Evolutionary conservation across 2,113 vertebrate species (phyloP), one percentile per base, ranked within the genome.

Genomic region (Trogon surrucura): DNA sequence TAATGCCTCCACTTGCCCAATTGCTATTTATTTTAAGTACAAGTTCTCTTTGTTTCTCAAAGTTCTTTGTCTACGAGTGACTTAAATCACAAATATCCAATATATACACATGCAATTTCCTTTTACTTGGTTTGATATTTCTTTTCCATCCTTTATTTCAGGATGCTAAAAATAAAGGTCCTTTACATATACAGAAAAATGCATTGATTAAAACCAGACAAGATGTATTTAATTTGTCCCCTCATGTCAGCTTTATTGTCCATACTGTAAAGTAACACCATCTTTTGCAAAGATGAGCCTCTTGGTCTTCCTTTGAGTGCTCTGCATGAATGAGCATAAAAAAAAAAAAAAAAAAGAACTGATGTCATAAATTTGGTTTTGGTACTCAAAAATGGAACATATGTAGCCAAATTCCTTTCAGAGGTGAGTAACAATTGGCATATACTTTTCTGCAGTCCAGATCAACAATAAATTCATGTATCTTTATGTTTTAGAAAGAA

Each of bases 341-440:
- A 36, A 22, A 47, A 38, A 71, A 30, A 30, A 45, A 36, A 22
- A 47, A 54, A 84, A 27, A 2, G 4, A 80, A 9, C 48, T 73
- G 65, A 94, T 94, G 97, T 94, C 69, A 94, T 69, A 90, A 92
- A 95, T 53, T 92, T 97, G 50, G 66, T 91, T 89, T 26, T 58
- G 79, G 69, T 70, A 74, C 65, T 89, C 34, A 93, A 89, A 95
- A 92, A 89, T 48, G 17, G n/a, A 95, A 44, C 58, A 70, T 38
- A 81, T 51, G 91, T 89, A 84, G n/a, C 79, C 41, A 88, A 95
- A 86, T 74, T 94, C 51, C 60, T 96, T 62, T 81, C 48, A 89
- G 85, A 64, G 45, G 15, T 64, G 5, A 86, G 60, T 51, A 80
- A 48, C 21, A 26, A 80, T 6, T 29, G 8, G 23, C 6, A 38